phyloP scores from a whole-genome alignment of 2,888 invertebrate species.

The Thymelicus acteon region DNA sequence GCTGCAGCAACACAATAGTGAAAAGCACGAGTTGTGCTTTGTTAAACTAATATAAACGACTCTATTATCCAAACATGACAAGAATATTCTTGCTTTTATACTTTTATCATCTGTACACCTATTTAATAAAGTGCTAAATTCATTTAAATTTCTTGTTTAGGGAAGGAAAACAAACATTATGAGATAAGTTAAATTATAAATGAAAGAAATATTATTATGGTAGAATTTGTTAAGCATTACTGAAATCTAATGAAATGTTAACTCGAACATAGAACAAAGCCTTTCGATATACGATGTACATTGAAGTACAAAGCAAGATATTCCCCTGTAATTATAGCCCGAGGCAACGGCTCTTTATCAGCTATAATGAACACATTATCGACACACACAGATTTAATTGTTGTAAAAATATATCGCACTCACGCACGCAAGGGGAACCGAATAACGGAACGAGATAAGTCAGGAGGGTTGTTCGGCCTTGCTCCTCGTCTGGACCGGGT shows the following conservation, averaged over 20 bases:
- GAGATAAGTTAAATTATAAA: too few relatives aligned
- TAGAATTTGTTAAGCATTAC: too few relatives aligned
- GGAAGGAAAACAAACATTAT: too few relatives aligned
- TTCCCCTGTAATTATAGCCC: slow-evolving; percentile 54
- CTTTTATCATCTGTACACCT: neutral
- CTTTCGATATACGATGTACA: too few relatives aligned
- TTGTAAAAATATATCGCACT: slow-evolving; percentile 68
- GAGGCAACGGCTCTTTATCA: slow-evolving; percentile 69
- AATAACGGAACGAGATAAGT: slow-evolving; percentile 22
- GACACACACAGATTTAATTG: slow-evolving; percentile 63
- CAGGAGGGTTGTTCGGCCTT: slow-evolving; percentile 47
- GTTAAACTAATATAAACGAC: slow-evolving; percentile 11
- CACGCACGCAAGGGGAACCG: slow-evolving; percentile 55
- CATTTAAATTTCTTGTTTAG: too few relatives aligned
- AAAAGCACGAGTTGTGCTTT: slow-evolving; percentile 20
- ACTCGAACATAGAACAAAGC: too few relatives aligned
- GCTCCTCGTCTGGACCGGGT: slow-evolving; percentile 61
- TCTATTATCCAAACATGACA: neutral
- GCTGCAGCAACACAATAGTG: slow-evolving; percentile 27
- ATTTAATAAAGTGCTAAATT: too few relatives aligned
- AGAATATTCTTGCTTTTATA: neutral
- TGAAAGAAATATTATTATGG: too few relatives aligned
- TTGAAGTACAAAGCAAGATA: neutral
- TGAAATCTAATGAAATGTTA: too few relatives aligned
- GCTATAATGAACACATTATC: slow-evolving; percentile 67